A percentile compares a stretch with the other conserved stretches of the same genome.
Evolutionary conservation across 2,113 vertebrate species (phyloP).

Genomic region (Porphyrio hochstetteri): DNA sequence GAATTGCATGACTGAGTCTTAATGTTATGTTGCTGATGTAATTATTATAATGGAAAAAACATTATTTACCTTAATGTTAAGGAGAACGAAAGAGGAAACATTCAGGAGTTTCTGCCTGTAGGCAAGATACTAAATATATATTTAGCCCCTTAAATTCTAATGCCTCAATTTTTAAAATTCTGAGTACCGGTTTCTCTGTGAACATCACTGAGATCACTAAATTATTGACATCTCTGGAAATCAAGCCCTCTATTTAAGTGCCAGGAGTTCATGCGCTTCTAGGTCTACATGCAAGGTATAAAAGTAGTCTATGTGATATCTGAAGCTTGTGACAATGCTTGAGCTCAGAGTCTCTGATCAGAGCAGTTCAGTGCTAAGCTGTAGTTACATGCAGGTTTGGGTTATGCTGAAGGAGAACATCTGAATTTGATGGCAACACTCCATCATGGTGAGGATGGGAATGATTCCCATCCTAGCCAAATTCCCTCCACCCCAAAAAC

Average conservation of each 20-base stretch:
- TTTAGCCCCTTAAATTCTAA: neutral
- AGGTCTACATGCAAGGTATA: neutral
- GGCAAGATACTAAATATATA: neutral
- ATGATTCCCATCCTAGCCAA: neutral
- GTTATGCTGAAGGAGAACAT: neutral
- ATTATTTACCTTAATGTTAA: neutral
- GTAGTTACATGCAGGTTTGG: neutral
- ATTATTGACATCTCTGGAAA: neutral
- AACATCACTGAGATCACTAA: neutral
- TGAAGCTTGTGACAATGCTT: neutral
- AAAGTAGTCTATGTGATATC: neutral
- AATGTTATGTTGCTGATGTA: neutral
- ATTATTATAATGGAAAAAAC: slow-evolving; percentile 12
- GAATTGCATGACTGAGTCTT: neutral
- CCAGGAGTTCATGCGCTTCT: accelerated
- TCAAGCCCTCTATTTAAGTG: neutral
- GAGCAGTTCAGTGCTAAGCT: neutral
- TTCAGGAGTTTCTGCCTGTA: neutral
- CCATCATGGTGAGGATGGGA: neutral
- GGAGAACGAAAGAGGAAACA: neutral
- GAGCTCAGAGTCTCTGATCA: neutral
- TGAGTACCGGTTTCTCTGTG: neutral
- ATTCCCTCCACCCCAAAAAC: neutral
- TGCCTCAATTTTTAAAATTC: neutral
- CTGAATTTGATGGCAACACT: neutral